Evolutionary conservation across 37 sponge, comb jelly and placozoan genomes (phyloP), one percentile per base, ranked within the genome.

Genomic region (Theonella swinhoei): DNA sequence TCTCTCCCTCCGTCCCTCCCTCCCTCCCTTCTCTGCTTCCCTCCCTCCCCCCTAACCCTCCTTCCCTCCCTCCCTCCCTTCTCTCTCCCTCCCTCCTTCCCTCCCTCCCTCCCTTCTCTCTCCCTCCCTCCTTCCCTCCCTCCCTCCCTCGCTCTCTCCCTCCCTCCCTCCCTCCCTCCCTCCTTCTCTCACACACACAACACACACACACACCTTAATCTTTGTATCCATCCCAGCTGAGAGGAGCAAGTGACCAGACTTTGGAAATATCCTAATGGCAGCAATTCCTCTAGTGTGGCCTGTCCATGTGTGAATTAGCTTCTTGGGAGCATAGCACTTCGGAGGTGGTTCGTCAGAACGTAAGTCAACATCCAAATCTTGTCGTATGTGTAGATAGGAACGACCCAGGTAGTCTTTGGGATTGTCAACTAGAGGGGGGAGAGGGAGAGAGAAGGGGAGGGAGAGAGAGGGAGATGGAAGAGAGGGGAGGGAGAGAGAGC

Each of bases 351-450:
- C 97, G 1, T 89, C 88, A 23, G 92, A 68, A 39, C 85, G 78
- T 41, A 98, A 85, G 83, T 96, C 87, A 32, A 94, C 93, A 36
- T 86, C 92, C 32, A 81, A 42, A 64, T 98, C 99, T 74, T 94
- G 95, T 42, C 96, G 99, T 0, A 92, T 84, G 76, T 94, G 93
- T 31, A 98, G 91, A 75, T 92, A 98, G 8, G 97, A 94, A 28
- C 99, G 47, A n/a, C 99, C 99, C 42, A 91, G 88, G 80, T 98
- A 98, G 85, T 98, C 99, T 64, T 84, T 81, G 0, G 99, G 91
- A 42, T 98, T 86, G 4, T 96, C 88, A 85, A 98, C 96, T 95
- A 79, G 3, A 64, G 39, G 31, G 39, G 28, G 22, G 19, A 33
- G 29, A 35, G 36, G 0, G 24, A 23, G 24, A 42, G 76, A 24